Percentiles rank a stretch among this genome's conserved stretches.
phyloP scores from a whole-genome alignment of 2,113 vertebrate species.

The Crotalus tigris region DNA sequence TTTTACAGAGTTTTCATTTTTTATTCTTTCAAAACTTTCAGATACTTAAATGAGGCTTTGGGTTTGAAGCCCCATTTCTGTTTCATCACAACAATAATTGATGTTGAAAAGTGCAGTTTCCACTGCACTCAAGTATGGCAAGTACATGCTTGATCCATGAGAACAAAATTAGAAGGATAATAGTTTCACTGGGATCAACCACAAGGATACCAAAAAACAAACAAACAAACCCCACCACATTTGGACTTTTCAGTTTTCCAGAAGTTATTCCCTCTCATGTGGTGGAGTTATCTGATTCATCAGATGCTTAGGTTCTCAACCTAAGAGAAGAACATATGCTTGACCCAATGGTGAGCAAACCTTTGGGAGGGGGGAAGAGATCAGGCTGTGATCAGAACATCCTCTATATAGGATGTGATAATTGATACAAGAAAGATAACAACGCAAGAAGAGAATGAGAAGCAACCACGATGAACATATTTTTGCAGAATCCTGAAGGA shows the following conservation, averaged over 20 bases:
- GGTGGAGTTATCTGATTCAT: background rate
- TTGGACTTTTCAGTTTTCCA: background rate
- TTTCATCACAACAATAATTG: background rate
- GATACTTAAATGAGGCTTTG: background rate
- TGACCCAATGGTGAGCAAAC: background rate
- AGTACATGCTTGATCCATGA: background rate
- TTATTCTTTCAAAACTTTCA: background rate
- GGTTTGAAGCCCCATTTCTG: background rate
- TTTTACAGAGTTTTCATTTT: constrained; percentile 54
- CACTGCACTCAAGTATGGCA: background rate
- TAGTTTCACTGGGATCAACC: background rate
- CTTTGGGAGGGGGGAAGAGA: background rate
- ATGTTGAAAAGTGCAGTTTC: background rate
- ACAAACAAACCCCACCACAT: too few relatives aligned
- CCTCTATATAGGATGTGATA: background rate
- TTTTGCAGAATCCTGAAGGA: background rate
- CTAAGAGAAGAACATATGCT: background rate
- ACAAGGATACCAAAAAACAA: background rate
- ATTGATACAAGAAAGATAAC: background rate
- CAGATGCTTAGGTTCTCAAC: background rate
- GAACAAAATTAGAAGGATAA: background rate
- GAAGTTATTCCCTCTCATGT: background rate
- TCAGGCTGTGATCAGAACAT: background rate
- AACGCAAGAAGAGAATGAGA: background rate
- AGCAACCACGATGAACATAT: background rate